phyloP scores from a whole-genome alignment of 2,113 vertebrate species.

The Irena cyanogastra region DNA sequence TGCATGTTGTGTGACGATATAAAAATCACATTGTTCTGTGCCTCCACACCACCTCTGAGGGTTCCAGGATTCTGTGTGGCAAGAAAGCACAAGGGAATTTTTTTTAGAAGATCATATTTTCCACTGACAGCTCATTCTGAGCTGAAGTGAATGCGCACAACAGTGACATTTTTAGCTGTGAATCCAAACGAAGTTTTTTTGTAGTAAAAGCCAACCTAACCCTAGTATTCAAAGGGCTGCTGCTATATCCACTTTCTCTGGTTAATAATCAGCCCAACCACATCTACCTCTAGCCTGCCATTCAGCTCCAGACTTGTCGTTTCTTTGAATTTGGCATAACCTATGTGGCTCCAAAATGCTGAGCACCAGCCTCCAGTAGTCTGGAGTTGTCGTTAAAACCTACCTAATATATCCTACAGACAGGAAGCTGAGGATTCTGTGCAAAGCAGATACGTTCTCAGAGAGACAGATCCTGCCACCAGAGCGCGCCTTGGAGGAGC shows the following conservation, averaged over 20 bases:
- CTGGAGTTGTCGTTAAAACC: conserved; percentile 41
- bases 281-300: background rate
- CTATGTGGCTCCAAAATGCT: background rate
- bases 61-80: conserved; percentile 3
- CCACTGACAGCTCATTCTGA: conserved; percentile 32
- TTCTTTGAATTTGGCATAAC: background rate
- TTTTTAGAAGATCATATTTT: conserved; percentile 10
- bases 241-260: background rate
- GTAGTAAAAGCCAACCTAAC: background rate
- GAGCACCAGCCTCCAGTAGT: background rate
- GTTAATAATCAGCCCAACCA: background rate
- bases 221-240: background rate
- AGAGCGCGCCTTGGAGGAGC: background rate
- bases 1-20: background rate
- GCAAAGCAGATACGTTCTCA: background rate
- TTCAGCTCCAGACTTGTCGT: background rate
- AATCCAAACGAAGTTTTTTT: background rate
- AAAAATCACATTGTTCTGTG: background rate
- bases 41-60: background rate
- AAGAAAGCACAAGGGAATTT: conserved; percentile 3
- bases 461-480: background rate
- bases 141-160: background rate
- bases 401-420: background rate
- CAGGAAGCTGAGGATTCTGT: background rate
- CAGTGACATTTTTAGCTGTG: conserved; percentile 11